Base-by-base conservation (phyloP, 2,797 vertebrate species). In the Astyanax mexicanus region DNA sequence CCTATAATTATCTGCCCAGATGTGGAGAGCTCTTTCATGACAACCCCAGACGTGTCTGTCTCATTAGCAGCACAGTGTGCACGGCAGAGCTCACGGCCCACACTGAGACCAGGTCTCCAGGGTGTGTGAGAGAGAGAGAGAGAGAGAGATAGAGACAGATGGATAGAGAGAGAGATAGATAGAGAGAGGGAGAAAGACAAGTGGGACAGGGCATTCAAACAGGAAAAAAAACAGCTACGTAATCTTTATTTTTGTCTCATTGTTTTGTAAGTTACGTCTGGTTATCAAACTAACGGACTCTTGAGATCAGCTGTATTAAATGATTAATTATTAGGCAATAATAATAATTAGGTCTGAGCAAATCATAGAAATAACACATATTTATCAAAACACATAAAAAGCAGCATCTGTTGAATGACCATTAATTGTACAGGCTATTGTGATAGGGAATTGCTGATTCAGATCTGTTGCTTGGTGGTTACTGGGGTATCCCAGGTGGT, bases 1-100 rank as follows among this genome's bases (percentile, higher is more conserved):
- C 58, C 80, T 85, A 82, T 71, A 83, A 84, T 84, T 81, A 85
- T 72, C 75, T 68, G 75, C 69, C 65, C 84, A 84, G 75, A 85
- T 58, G 40, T 23, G 68, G 62, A 76, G 72, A 74, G 77, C 81
- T 85, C 66, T 69, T 84, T 72, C 37, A 66, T 87, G 85, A 87
- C 86, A 89, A 86, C 81, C 77, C 73, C 60, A 78, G 73, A 79
- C 73, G 77, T 52, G 29, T 69, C 65, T 68, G 54, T 74, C 64
- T 85, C 79, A 81, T 87, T 84, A 85, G 65, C 57, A 77, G 60
- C 49, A 47, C 38, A 49, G 52, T 51, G 68, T 66, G 57, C 32
- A 27, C 68, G 67, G 64, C 66, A 65, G 77, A 55, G 47, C 64
- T 35, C 15, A 19, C 3, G 15, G 35, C 29, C 74, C 15, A 23